phyloP scores from a whole-genome alignment of 2,797 vertebrate genomes.

The Eremophila alpestris region DNA sequence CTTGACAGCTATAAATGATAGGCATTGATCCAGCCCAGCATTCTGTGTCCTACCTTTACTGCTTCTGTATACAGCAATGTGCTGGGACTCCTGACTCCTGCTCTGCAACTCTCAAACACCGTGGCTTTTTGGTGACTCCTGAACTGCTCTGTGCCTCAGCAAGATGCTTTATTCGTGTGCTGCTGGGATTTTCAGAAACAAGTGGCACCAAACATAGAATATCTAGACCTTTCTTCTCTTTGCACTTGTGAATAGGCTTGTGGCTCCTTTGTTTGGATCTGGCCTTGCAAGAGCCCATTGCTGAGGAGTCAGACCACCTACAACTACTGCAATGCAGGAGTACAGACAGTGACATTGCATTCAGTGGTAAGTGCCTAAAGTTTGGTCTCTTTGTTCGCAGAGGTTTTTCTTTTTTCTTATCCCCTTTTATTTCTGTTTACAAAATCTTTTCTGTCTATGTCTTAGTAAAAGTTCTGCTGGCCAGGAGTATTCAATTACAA shows the following conservation, averaged over 20 bases:
- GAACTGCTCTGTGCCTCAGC: neutral
- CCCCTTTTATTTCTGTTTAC: neutral
- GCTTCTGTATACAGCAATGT: neutral
- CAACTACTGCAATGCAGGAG: neutral
- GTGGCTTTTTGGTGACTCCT: neutral
- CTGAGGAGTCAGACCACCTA: neutral
- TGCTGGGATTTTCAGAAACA: neutral
- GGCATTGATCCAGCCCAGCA: neutral
- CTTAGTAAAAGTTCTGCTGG: neutral
- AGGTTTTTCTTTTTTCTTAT: neutral
- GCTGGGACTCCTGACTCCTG: neutral
- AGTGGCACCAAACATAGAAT: neutral
- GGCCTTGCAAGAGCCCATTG: neutral
- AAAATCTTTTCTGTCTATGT: neutral
- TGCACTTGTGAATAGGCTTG: neutral
- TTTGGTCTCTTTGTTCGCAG: neutral
- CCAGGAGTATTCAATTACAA: neutral
- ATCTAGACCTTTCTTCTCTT: neutral
- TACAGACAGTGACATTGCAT: neutral
- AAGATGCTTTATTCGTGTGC: neutral
- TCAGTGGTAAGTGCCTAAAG: neutral
- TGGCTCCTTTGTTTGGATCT: neutral
- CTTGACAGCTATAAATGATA: neutral
- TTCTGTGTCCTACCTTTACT: neutral
- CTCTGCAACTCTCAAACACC: neutral